A percentile compares a stretch with the other conserved stretches of the same genome.
Evolutionary conservation across 2,888 invertebrate species (phyloP).

Genomic region (Drosophila aldrichi): DNA sequence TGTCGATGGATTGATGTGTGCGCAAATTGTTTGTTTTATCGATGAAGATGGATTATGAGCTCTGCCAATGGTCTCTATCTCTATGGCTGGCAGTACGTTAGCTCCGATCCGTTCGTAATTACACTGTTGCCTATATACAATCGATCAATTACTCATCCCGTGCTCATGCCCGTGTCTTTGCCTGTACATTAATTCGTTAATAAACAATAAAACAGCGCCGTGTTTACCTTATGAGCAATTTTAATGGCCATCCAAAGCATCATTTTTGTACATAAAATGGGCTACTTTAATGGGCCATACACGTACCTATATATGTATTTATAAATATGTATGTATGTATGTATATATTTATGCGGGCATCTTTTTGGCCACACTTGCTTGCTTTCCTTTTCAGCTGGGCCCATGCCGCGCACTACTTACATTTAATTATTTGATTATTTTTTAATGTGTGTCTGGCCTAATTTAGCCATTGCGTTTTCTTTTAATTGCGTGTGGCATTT

Average conservation of each 20-base stretch:
- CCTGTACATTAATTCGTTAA: conserved; percentile 68
- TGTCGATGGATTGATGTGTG: conserved; percentile 72
- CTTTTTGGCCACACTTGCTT: conserved; percentile 17
- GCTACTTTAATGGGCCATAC: conserved; percentile 58
- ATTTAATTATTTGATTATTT: conserved; percentile 76
- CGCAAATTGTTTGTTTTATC: conserved; percentile 72
- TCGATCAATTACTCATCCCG: conserved; percentile 69
- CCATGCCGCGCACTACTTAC: conserved; percentile 50
- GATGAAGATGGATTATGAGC: conserved; percentile 81
- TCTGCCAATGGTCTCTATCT: conserved; percentile 22
- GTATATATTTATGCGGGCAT: conserved; percentile 52
- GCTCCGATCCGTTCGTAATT: conserved; percentile 32
- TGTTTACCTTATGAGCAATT: conserved; percentile 76
- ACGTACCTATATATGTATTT: conserved; percentile 23
- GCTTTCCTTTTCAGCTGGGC: conserved; percentile 18
- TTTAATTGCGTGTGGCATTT: conserved; percentile 59
- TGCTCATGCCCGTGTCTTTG: conserved; percentile 7
- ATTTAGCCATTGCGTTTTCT: conserved; percentile 51
- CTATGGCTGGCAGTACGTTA: conserved; percentile 16
- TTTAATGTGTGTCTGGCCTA: conserved; percentile 64
- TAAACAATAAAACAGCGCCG: conserved; percentile 74
- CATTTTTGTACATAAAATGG: conserved; percentile 52
- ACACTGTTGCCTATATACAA: conserved; percentile 27
- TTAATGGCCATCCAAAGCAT: conserved; percentile 60
- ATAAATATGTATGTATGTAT: conserved; percentile 21